These are phyloP conservation scores for Sula dactylatra DNA, from an alignment of 2,113 vertebrate genomes.

Conservation along the genomic window DNA sequence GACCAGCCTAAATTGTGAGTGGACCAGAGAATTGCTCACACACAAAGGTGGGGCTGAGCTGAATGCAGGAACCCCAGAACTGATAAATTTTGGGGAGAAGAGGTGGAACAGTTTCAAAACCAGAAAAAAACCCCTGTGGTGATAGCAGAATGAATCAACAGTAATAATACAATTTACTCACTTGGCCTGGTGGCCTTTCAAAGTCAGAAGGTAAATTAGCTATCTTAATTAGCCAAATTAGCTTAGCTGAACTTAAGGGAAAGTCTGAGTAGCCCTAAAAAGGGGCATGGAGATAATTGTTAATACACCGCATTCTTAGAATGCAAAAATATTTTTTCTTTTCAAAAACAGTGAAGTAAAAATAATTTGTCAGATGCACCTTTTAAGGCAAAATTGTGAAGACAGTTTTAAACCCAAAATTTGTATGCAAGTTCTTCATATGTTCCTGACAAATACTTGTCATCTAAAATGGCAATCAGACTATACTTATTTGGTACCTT, in stretches of 20 bases:
- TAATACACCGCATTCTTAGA: background rate
- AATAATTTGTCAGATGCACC: background rate
- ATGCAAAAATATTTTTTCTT: background rate
- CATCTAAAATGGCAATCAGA: background rate
- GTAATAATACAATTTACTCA: background rate
- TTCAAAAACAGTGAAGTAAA: background rate
- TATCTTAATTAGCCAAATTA: background rate
- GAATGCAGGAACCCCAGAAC: background rate
- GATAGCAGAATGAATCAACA: background rate
- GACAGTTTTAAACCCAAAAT: background rate
- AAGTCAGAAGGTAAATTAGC: background rate
- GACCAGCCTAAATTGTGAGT: background rate
- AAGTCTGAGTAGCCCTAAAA: background rate
- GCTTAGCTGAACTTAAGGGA: background rate
- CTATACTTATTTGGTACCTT: background rate
- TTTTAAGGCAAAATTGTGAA: background rate
- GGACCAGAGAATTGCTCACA: background rate
- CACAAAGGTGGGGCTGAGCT: background rate
- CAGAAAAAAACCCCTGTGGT: background rate
- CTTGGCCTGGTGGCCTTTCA: background rate
- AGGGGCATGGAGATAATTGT: background rate
- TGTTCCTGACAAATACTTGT: background rate
- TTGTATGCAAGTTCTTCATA: background rate
- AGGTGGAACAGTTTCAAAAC: background rate
- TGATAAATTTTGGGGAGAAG: background rate